Evolutionary conservation across 2,113 vertebrate genomes (phyloP).

Genomic region (Rostratula benghalensis): DNA sequence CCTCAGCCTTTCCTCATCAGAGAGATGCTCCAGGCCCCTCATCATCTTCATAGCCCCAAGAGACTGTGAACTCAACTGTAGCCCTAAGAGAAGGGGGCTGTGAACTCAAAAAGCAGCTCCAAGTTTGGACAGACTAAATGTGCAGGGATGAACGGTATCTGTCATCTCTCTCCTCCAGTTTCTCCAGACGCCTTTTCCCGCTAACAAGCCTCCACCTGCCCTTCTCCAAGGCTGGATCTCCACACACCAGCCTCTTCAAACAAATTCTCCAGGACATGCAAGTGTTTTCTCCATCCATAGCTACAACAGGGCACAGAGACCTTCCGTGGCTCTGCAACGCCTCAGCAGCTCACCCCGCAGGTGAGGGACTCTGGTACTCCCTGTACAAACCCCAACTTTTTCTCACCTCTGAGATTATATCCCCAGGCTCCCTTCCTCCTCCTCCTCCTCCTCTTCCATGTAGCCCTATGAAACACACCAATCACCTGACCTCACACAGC

Average conservation of each 20-base stretch:
- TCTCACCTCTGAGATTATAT: neutral
- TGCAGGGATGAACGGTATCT: neutral
- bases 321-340: rapidly evolving
- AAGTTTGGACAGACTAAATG: neutral
- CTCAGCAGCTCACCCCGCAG: neutral
- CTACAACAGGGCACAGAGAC: neutral
- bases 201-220: neutral
- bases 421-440: neutral
- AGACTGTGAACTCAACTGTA: too few relatives aligned
- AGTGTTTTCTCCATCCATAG: neutral
- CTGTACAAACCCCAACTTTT: neutral
- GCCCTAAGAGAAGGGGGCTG: neutral
- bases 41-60: too few relatives aligned
- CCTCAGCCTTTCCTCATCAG: too few relatives aligned
- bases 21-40: too few relatives aligned
- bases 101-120: neutral
- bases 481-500: neutral
- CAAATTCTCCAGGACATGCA: neutral
- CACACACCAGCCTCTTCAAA: neutral
- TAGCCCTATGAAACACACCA: neutral
- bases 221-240: neutral
- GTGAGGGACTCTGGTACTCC: neutral
- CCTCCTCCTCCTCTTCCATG: neutral
- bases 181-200: neutral
- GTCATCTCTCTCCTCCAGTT: neutral